Base-by-base conservation (phyloP, 1,140 invertebrate species). In the Caerostris darwini region DNA sequence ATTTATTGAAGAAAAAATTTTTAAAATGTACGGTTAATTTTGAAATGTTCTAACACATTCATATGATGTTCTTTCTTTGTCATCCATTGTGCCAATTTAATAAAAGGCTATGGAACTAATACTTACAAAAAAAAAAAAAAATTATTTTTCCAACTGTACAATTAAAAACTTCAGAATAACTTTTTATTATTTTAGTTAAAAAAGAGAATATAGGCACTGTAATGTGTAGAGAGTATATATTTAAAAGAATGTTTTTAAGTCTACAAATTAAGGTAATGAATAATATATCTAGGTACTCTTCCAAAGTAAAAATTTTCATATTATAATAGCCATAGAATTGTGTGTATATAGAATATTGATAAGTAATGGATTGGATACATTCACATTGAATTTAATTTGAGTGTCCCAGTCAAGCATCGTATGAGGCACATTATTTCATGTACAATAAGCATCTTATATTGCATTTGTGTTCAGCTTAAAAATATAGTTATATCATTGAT, bases 1-100 rank as follows among this genome's bases (percentile, higher is more conserved):
- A n/a, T n/a, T n/a, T n/a, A n/a, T n/a, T n/a, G n/a, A n/a, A n/a
- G n/a, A n/a, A n/a, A n/a, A n/a, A n/a, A n/a, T n/a, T n/a, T n/a
- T 7, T 85, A 50, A 1, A 81, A 81, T 81, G 3, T 3, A 7
- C 10, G 34, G 10, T 57, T 58, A 6, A 85, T 57, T 85, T 10
- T 77, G 57, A 19, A 85, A 57, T 85, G 54, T 57, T 85, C 82
- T 58, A n/a, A 85, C n/a, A 85, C 19, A 54, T 88, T 69, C 53
- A 17, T 7, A 71, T 69, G 59, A 77, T 64, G 54, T 71, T 57
- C 67, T 71, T 71, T 90, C 61, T 67, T 34, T 54, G 7, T 90
- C 67, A 90, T 54, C 17, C 19, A 17, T 71, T 90, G 67, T 90
- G 88, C 88, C 88, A 90, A 90, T 90, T 90, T 67, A 56, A 69